phyloP scores from a whole-genome alignment of 2,888 invertebrate genomes.

The Hypercompe scribonia region DNA sequence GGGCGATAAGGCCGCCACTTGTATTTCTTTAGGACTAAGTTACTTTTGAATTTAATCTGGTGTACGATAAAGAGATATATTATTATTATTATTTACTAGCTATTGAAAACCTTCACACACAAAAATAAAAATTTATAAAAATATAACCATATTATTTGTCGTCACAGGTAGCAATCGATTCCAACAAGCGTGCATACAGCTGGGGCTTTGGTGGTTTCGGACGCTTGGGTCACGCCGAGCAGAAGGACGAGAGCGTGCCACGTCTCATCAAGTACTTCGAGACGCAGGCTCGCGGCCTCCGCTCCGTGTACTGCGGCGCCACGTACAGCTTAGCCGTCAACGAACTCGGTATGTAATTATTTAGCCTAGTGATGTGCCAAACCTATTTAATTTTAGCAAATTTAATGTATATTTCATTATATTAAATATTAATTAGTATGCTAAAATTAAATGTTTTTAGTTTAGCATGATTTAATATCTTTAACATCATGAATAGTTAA shows the following conservation, averaged over 20 bases:
- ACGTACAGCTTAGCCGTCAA: constrained; percentile 95
- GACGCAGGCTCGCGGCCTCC: constrained; percentile 93
- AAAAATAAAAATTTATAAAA: too few species aligned
- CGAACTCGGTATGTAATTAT: constrained; percentile 86
- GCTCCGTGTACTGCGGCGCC: constrained; percentile 93
- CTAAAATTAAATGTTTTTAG: too few species aligned
- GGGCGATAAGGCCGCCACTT: too few species aligned
- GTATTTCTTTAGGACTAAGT: too few species aligned
- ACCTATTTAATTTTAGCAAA: neutral
- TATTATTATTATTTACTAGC: too few species aligned
- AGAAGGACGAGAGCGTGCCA: constrained; percentile 95
- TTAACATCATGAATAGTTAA: too few species aligned
- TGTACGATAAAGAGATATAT: too few species aligned
- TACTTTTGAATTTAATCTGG: too few species aligned
- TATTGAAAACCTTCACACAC: too few species aligned
- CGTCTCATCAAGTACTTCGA: constrained; percentile 96
- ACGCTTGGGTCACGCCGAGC: constrained; percentile 96
- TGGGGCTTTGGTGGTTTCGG: constrained; percentile 99
- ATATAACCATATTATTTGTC: constrained; percentile 86
- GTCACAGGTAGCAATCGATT: constrained; percentile 94
- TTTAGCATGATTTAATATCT: too few species aligned
- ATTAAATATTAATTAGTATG: too few species aligned
- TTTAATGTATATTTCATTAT: neutral
- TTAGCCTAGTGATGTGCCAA: neutral
- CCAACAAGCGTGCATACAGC: constrained; percentile 95